Evolutionary conservation across 2,113 vertebrate genomes (phyloP).

Genomic region (Tragelaphus scriptus): DNA sequence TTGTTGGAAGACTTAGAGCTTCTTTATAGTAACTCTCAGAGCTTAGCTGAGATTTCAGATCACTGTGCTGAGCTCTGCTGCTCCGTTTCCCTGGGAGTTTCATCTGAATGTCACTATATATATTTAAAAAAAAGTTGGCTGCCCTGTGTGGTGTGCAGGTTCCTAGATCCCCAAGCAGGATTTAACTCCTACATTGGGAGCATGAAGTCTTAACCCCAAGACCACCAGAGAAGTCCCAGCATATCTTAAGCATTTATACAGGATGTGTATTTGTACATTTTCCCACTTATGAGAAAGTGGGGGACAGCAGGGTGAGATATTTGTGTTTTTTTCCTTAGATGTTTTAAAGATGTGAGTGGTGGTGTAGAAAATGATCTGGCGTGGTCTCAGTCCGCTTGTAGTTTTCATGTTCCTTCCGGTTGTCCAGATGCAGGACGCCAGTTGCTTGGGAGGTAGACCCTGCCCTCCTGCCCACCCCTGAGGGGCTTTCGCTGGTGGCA

Average conservation of each 20-base stretch:
- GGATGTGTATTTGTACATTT: not conserved
- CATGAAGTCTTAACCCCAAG: not conserved
- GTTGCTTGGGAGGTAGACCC: not conserved
- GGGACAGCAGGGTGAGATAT: not conserved
- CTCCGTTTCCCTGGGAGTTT: not conserved
- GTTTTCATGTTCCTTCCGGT: not conserved
- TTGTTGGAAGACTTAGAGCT: not conserved
- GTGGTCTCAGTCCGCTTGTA: not conserved
- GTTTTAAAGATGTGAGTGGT: not conserved
- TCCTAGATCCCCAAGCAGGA: not conserved
- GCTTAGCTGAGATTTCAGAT: not conserved
- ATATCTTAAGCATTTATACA: not conserved
- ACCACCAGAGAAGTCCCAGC: not conserved
- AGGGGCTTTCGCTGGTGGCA: not conserved
- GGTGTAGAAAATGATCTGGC: not conserved
- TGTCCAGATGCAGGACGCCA: not conserved
- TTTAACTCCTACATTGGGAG: not conserved
- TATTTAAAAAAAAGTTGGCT: not conserved
- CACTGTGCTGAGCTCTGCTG: not conserved
- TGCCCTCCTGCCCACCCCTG: not conserved
- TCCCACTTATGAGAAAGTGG: not conserved
- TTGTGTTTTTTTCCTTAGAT: not conserved
- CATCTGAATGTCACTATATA: not conserved
- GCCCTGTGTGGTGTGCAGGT: not conserved
- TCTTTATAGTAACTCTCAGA: not conserved